Conservation (phyloP, 2,797 vertebrate species). For the Rousettus madagascariensis region DNA sequence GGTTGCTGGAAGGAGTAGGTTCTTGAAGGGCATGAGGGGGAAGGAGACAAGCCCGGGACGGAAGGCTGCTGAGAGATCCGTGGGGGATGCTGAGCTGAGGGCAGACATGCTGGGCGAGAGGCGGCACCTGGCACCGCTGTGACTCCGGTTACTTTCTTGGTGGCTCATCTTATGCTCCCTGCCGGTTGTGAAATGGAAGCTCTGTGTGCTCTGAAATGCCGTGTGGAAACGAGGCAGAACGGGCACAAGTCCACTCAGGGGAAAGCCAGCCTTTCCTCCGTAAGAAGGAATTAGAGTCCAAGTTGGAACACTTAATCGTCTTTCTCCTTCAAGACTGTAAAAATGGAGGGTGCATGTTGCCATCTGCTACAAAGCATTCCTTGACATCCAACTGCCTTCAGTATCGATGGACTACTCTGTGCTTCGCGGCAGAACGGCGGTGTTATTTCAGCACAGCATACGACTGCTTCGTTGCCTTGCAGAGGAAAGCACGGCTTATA, state of each 20-base stretch:
- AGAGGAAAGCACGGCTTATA: background rate
- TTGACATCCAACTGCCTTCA: background rate
- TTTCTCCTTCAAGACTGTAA: background rate
- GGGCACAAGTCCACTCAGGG: background rate
- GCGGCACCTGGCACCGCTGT: background rate
- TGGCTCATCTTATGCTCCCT: background rate
- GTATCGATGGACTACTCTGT: background rate
- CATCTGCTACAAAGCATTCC: constrained; percentile 32
- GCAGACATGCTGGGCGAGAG: accelerated
- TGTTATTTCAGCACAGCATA: background rate
- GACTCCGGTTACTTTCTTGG: background rate
- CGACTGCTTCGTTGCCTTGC: background rate
- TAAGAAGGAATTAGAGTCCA: background rate
- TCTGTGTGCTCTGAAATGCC: background rate
- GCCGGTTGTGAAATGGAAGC: background rate
- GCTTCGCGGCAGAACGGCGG: constrained; percentile 9
- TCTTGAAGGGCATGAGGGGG: background rate
- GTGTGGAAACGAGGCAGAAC: background rate
- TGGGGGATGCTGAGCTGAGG: background rate
- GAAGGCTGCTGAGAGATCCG: accelerated
- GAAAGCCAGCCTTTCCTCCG: background rate
- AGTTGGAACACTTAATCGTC: background rate
- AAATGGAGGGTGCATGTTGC: background rate
- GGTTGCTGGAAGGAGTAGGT: background rate
- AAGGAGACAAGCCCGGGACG: background rate